Percentiles rank a stretch among this genome's conserved stretches.
phyloP scores from a whole-genome alignment of 2,888 invertebrate species.

The Thereva nobilitata region DNA sequence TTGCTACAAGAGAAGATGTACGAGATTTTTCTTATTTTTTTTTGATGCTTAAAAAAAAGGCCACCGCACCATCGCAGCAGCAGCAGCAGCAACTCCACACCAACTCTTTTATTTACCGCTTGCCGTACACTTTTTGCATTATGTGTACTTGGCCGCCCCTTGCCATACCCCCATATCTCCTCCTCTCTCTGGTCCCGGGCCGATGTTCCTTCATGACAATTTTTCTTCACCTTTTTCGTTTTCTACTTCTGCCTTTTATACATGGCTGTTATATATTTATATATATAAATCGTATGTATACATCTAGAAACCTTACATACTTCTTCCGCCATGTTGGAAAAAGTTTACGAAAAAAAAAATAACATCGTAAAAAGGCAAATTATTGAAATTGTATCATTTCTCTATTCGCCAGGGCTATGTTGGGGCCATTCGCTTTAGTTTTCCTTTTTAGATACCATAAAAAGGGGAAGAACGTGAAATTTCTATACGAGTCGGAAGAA shows the following conservation, averaged over 20 bases:
- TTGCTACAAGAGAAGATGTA: slow-evolving; percentile 16
- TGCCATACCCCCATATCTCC: background rate
- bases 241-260: slow-evolving; percentile 8
- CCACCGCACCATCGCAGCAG: background rate
- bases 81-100: background rate
- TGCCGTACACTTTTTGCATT: slow-evolving; percentile 18
- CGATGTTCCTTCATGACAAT: slow-evolving; percentile 1
- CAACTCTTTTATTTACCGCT: slow-evolving; percentile 20
- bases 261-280: background rate
- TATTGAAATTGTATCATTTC: slow-evolving; percentile 31
- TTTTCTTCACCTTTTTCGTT: slow-evolving; percentile 15
- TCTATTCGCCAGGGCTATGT: background rate
- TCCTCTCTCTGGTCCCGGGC: too few relatives aligned
- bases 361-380: slow-evolving; percentile 12
- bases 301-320: background rate
- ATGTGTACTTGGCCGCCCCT: background rate
- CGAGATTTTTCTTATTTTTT: too few relatives aligned
- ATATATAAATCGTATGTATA: slow-evolving; percentile 1
- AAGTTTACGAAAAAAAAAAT: slow-evolving; percentile 14
- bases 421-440: slow-evolving; percentile 3
- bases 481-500: too few relatives aligned
- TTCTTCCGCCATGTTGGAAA: slow-evolving; percentile 29
- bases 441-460: background rate
- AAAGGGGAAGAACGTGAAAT: slow-evolving; percentile 8
- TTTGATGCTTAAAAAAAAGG: too few relatives aligned